Percentiles rank a stretch among this genome's conserved stretches.
These are phyloP conservation scores for Sisyra terminalis DNA, from an alignment of 2,888 invertebrate species.

Conservation along the genomic window DNA sequence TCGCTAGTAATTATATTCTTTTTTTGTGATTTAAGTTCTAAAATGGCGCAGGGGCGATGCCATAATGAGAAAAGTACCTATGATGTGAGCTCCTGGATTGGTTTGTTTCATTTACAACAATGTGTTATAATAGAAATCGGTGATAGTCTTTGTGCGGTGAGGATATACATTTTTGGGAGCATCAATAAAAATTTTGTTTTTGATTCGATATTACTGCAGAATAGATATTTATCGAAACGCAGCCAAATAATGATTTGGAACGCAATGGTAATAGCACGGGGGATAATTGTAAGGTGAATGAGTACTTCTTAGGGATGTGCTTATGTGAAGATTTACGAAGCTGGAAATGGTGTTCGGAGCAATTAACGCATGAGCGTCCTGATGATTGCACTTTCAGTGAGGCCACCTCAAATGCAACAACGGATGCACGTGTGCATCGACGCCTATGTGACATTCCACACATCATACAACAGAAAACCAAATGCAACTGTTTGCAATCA, in stretches of 20 bases:
- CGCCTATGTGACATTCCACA: constrained; percentile 26
- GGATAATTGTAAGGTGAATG: constrained; percentile 21
- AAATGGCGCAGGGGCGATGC: too few species aligned
- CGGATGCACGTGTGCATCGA: constrained; percentile 24
- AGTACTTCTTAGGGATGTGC: constrained; percentile 28
- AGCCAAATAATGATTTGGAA: neutral
- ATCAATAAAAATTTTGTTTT: neutral
- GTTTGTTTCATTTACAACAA: constrained; percentile 26
- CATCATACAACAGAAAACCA: too few species aligned
- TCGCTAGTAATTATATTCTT: too few species aligned
- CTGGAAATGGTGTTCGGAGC: constrained; percentile 26
- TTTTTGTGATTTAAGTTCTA: too few species aligned
- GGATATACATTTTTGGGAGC: constrained; percentile 10
- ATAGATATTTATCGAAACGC: neutral
- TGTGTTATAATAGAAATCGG: constrained; percentile 30
- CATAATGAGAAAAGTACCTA: constrained; percentile 14
- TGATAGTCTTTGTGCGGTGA: constrained; percentile 27
- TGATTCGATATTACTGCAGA: constrained; percentile 7
- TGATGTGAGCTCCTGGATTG: constrained; percentile 24
- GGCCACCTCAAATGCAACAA: constrained; percentile 17
- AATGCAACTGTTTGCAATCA: too few species aligned
- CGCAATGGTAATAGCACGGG: neutral
- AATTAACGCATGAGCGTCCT: constrained; percentile 18
- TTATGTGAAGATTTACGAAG: constrained; percentile 22
- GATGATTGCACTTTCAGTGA: constrained; percentile 22